Conservation (phyloP, 2,113 vertebrate species). For the Petrocephalus zakoni region DNA sequence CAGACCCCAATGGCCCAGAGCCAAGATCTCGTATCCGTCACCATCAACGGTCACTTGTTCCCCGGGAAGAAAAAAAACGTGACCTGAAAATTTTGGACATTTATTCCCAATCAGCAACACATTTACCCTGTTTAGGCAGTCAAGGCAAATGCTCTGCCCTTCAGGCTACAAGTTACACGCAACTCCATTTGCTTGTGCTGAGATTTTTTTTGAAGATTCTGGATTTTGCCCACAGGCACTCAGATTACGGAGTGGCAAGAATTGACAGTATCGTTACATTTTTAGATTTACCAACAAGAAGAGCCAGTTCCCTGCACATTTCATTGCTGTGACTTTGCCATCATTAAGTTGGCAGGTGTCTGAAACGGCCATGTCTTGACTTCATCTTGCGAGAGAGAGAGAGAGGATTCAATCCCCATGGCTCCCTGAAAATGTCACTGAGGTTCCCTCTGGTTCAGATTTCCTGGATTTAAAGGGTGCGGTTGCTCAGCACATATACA, state of each 20-base stretch:
- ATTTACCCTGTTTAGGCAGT: background rate
- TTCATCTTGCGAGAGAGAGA: background rate
- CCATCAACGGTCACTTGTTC: background rate
- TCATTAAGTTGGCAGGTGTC: conserved; percentile 31
- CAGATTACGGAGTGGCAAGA: background rate
- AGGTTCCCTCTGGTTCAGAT: background rate
- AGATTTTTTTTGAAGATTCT: background rate
- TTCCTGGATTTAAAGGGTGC: background rate
- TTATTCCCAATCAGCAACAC: background rate
- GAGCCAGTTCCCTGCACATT: background rate
- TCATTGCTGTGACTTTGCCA: background rate
- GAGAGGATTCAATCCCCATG: background rate
- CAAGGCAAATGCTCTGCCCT: background rate
- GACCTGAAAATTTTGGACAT: background rate
- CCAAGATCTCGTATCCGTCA: background rate
- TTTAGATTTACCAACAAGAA: background rate
- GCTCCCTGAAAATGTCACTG: background rate
- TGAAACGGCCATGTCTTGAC: background rate
- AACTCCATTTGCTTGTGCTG: background rate
- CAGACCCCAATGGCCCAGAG: background rate
- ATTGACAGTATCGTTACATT: background rate
- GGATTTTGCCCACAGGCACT: background rate
- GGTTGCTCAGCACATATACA: background rate
- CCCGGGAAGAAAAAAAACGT: background rate
- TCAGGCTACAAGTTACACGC: background rate